These are phyloP conservation scores for Isotomurus palustris DNA, from an alignment of 2,888 invertebrate genomes.

Conservation along the genomic window DNA sequence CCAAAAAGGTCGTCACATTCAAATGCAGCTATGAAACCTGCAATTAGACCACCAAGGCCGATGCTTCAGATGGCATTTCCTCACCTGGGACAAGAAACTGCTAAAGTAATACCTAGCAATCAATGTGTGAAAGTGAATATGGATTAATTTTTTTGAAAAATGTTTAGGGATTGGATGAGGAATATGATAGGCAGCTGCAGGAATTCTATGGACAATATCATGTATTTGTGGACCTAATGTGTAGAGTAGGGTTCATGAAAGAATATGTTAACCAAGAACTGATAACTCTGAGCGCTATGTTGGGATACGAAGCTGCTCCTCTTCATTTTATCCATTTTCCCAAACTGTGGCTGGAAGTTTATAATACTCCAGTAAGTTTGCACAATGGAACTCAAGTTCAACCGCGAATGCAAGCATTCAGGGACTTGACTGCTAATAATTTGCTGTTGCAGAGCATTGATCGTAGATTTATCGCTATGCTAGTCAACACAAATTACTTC, in stretches of 20 bases:
- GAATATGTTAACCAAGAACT: conserved; percentile 80
- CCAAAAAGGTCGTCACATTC: conserved; percentile 56
- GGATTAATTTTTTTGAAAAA: neutral
- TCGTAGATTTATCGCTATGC: conserved; percentile 72
- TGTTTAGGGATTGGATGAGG: conserved; percentile 58
- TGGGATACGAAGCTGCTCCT: conserved; percentile 84
- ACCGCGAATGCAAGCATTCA: too few species aligned
- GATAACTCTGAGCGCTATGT: conserved; percentile 79
- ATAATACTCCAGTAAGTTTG: conserved; percentile 62
- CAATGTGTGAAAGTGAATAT: conserved; percentile 5
- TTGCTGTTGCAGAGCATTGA: conserved; percentile 62
- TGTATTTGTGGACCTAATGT: conserved; percentile 77
- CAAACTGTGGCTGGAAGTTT: conserved; percentile 85
- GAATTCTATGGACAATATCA: conserved; percentile 84
- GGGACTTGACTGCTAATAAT: too few species aligned
- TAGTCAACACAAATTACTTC: conserved; percentile 75
- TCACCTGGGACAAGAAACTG: conserved; percentile 65
- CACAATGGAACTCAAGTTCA: too few species aligned
- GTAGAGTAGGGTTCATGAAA: conserved; percentile 82
- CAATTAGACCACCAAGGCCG: conserved; percentile 66
- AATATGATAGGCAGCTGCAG: conserved; percentile 68
- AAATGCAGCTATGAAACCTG: conserved; percentile 60
- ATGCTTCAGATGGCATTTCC: conserved; percentile 83
- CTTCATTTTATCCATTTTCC: conserved; percentile 84
- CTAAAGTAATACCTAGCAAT: conserved; percentile 54